A percentile compares a stretch with the other conserved stretches of the same genome.
These are phyloP conservation scores for Trichacis sp. DNA, from an alignment of 2,888 invertebrate genomes.

Conservation along the genomic window DNA sequence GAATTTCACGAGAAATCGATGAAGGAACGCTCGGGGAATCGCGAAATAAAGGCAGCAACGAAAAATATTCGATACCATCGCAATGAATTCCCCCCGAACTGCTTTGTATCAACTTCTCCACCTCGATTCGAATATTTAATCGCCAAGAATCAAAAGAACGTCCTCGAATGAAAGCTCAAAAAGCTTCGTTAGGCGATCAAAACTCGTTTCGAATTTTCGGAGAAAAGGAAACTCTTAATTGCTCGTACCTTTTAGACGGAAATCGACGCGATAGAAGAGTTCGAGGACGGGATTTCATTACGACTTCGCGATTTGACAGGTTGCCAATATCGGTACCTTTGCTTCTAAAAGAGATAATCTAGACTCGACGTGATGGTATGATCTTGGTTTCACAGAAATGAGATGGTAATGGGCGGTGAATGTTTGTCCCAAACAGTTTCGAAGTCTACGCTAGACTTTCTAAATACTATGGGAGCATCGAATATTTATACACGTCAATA, in stretches of 20 bases:
- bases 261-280: not conserved
- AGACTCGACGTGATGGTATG: not conserved
- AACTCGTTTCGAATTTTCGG: not conserved
- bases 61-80: not conserved
- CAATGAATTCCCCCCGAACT: not conserved
- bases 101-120: not conserved
- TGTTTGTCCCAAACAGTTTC: not conserved
- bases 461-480: not conserved
- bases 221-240: not conserved
- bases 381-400: not conserved
- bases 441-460: not conserved
- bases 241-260: too few species aligned
- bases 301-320: too few species aligned
- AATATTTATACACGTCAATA: not conserved
- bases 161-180: too few species aligned
- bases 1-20: not conserved
- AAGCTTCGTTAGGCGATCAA: too few species aligned
- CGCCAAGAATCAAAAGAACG: not conserved
- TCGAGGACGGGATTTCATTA: not conserved
- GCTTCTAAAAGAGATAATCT: not conserved
- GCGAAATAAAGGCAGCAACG: slow-evolving; percentile 4
- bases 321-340: too few species aligned
- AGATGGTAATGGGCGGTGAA: not conserved
- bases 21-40: not conserved
- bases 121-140: not conserved